These are phyloP conservation scores for Colaptes auratus DNA, from an alignment of 2,113 vertebrate species.

Conservation along the genomic window DNA sequence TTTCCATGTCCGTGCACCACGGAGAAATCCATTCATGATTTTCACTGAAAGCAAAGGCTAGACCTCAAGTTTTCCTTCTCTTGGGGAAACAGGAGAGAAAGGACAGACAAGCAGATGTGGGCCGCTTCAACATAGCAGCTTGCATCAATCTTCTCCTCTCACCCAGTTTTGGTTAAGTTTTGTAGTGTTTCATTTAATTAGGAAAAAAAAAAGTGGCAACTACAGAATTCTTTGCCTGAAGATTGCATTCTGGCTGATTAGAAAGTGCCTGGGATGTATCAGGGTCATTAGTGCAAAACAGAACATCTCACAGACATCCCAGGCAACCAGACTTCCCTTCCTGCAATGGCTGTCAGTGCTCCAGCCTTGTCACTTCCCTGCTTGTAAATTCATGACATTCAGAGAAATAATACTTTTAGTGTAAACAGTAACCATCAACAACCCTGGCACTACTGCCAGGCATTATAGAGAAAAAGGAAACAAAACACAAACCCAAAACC, in stretches of 20 bases:
- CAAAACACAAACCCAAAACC: neutral
- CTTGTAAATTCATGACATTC: conserved; percentile 39
- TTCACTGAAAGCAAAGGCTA: neutral
- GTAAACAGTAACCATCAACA: conserved; percentile 50
- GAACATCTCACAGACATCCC: conserved; percentile 31
- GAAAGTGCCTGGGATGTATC: neutral
- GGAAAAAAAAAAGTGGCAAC: neutral
- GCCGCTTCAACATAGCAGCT: neutral
- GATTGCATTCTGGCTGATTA: neutral
- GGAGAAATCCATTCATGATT: neutral
- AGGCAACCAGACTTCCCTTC: conserved; percentile 34
- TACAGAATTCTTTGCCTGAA: neutral
- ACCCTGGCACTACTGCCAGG: conserved; percentile 26
- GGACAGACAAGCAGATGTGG: neutral
- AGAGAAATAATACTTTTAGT: conserved; percentile 45
- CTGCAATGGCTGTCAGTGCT: conserved; percentile 12
- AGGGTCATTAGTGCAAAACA: conserved; percentile 59
- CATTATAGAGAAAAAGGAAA: neutral
- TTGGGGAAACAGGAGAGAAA: neutral
- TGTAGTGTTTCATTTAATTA: neutral
- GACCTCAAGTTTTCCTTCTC: neutral
- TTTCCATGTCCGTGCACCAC: neutral
- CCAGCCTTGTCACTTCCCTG: conserved; percentile 45
- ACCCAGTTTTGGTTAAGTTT: neutral
- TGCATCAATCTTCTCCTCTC: neutral